Conservation (phyloP, 2,113 vertebrate genomes). For the Crotalus tigris region DNA sequence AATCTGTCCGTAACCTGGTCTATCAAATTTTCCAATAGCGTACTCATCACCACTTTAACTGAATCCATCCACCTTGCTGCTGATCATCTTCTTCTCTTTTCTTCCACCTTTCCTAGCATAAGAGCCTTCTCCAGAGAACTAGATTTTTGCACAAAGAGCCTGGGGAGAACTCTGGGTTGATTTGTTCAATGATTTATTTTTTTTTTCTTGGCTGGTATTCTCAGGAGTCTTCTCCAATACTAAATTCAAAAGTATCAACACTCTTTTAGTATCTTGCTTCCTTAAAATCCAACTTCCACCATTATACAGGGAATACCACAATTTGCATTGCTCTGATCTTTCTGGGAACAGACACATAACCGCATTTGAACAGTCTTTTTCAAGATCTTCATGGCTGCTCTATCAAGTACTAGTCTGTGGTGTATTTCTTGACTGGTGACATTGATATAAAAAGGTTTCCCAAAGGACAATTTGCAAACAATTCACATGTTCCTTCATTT, state of each 20-base stretch:
- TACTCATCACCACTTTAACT: neutral
- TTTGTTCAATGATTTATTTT: neutral
- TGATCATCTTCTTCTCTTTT: neutral
- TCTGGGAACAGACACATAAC: neutral
- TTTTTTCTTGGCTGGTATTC: neutral
- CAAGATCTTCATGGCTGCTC: neutral
- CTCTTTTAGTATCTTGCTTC: neutral
- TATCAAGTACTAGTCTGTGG: neutral
- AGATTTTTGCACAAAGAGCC: neutral
- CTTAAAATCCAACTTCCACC: neutral
- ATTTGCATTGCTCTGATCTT: neutral
- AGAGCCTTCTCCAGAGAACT: neutral
- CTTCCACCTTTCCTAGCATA: neutral
- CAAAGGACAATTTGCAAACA: neutral
- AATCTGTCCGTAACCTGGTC: neutral
- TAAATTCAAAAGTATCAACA: neutral
- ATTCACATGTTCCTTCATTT: neutral
- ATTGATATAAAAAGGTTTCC: neutral
- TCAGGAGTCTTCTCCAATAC: neutral
- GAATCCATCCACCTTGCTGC: neutral
- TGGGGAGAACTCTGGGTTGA: neutral
- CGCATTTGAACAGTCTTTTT: neutral
- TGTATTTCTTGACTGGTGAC: neutral
- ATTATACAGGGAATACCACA: neutral
- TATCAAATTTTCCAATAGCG: neutral